Base-by-base conservation (phyloP, 2,888 invertebrate species). In the Pediacus dermestoides region DNA sequence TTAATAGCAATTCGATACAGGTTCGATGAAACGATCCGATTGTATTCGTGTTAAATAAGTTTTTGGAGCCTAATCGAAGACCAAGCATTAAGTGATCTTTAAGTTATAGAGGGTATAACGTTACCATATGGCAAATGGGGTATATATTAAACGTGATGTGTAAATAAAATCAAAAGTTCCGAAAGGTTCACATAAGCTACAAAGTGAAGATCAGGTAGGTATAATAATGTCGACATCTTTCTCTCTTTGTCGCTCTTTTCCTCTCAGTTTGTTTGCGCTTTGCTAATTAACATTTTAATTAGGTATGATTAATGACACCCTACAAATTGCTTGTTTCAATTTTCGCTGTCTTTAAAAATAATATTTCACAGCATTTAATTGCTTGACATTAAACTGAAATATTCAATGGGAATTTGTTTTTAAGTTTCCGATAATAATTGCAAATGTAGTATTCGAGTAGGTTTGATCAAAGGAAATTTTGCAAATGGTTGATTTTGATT, bases 241-340 rank as follows among this genome's bases (percentile, higher is more conserved):
- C n/a, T n/a, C n/a, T n/a, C n/a, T n/a, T n/a, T n/a, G n/a, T n/a
- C n/a, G n/a, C n/a, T n/a, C n/a, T n/a, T n/a, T n/a, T n/a, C 12
- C 28, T 13, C 14, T 39, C 39, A 28, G 31, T 36, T 35, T 42
- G 48, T 36, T 46, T 44, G 48, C 39, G 45, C 46, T 43, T 41
- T 44, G 37, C 48, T 53, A 53, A 60, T 60, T 57, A 58, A 60
- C 58, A 54, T 58, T 60, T 58, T 60, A 58, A 60, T 60, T 54
- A 56, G 50, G 46, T 46, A 48, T 58, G 60, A 60, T 60, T 56
- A 57, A 60, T 58, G 53, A 52, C 43, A 43, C 49, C 37, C 39
- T 41, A 51, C 53, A 51, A 53, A 51, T 50, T 50, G 47, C 39
- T 48, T 45, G 46, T 51, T 52, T 53, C 48, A 50, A 50, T 53